These are phyloP conservation scores for Oncorhynchus masou DNA, from an alignment of 2,113 vertebrate genomes.

Conservation along the genomic window DNA sequence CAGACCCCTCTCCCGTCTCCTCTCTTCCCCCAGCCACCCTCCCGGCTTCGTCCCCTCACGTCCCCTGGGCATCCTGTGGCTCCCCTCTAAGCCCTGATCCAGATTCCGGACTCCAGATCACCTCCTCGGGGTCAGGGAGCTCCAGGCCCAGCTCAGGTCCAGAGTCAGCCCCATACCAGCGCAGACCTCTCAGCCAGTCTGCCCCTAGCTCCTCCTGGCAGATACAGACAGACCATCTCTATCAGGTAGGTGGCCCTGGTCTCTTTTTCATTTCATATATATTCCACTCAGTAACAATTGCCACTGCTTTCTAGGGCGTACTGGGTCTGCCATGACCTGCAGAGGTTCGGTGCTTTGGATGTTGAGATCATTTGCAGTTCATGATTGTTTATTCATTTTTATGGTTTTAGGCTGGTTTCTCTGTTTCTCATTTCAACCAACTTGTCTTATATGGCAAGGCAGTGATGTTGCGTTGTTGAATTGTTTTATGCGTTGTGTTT, in stretches of 20 bases:
- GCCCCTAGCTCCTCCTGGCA: constrained; percentile 85
- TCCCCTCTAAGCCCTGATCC: constrained; percentile 33
- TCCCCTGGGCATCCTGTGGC: constrained; percentile 5
- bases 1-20: too few species aligned
- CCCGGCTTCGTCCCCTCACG: not conserved
- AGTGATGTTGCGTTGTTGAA: too few species aligned
- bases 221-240: constrained; percentile 92
- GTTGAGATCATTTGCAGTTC: too few species aligned
- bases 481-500: too few species aligned
- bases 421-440: not conserved
- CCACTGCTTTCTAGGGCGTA: too few species aligned
- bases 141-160: constrained; percentile 27
- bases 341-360: too few species aligned
- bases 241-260: constrained; percentile 76
- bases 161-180: constrained; percentile 55
- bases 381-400: not conserved
- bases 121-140: constrained; percentile 6
- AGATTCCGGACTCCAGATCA: too few species aligned
- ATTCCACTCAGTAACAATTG: too few species aligned
- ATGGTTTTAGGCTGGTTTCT: not conserved
- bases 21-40: not conserved
- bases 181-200: constrained; percentile 78
- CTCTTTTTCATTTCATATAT: too few species aligned
- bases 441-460: too few species aligned
- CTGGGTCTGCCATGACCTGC: not conserved